A percentile compares a stretch with the other conserved stretches of the same genome.
Conservation (phyloP, 92 coral and sea anemone species). For the Pocillopora meandrina region DNA sequence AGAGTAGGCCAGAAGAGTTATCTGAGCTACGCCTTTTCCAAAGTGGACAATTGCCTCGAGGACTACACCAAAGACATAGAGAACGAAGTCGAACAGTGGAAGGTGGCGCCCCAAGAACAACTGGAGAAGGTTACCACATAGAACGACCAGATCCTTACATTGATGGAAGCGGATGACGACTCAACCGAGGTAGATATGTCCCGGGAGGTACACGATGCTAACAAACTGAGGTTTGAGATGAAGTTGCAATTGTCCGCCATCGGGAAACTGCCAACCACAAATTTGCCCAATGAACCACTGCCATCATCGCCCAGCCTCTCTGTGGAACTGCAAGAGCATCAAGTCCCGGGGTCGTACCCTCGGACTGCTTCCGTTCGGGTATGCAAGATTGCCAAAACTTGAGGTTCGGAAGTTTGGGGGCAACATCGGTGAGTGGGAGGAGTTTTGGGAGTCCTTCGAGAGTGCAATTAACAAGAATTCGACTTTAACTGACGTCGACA, state of each 20-base stretch:
- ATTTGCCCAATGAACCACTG: no score
- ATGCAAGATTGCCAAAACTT: constrained; percentile 43
- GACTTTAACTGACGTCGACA: constrained; percentile 1
- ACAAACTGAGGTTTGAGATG: neutral
- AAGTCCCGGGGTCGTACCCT: neutral
- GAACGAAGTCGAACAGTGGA: neutral
- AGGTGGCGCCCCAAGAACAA: neutral
- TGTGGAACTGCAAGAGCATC: neutral
- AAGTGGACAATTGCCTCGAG: no score
- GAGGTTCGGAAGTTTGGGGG: constrained; percentile 32
- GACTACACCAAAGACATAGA: neutral
- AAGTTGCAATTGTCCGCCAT: constrained; percentile 2
- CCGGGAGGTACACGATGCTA: constrained; percentile 16
- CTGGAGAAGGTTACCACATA: neutral
- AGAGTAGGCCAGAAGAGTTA: no score
- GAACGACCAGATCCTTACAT: neutral
- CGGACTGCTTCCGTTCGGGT: neutral
- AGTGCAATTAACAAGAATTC: constrained; percentile 43
- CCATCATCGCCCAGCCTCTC: neutral
- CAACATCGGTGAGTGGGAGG: constrained; percentile 47
- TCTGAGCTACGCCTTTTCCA: no score
- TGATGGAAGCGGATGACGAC: neutral
- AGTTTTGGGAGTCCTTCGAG: constrained; percentile 63
- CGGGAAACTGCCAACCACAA: neutral
- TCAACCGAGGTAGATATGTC: neutral